These are phyloP conservation scores for Aphis gossypii DNA, from an alignment of 1,140 invertebrate species.

Conservation along the genomic window DNA sequence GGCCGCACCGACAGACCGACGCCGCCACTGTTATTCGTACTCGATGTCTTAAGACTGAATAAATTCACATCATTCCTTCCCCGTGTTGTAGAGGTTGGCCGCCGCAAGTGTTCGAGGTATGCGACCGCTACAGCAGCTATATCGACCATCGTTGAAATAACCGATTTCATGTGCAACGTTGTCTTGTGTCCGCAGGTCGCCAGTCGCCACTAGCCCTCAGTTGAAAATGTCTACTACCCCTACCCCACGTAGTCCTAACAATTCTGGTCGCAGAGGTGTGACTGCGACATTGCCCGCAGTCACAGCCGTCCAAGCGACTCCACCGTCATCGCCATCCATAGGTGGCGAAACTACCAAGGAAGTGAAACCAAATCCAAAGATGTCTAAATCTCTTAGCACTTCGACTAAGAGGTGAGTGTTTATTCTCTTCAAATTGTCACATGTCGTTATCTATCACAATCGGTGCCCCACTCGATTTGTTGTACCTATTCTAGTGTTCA, in stretches of 20 bases:
- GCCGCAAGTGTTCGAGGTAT: background rate
- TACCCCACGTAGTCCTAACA: conserved; percentile 45
- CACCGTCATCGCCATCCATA: conserved; percentile 60
- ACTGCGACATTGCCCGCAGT: conserved; percentile 45
- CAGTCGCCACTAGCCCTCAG: background rate
- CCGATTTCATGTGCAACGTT: background rate
- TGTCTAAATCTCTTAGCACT: conserved; percentile 92
- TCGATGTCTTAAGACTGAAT: conserved; percentile 23
- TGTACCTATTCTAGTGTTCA: background rate
- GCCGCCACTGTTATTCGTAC: background rate
- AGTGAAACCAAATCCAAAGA: conserved; percentile 87
- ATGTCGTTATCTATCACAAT: background rate
- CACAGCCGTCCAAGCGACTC: conserved; percentile 59
- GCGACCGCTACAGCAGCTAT: background rate
- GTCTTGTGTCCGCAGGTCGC: background rate
- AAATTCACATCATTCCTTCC: background rate
- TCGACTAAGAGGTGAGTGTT: conserved; percentile 79
- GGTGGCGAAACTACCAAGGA: conserved; percentile 79
- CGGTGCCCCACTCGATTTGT: background rate
- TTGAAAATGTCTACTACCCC: conserved; percentile 47
- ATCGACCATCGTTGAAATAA: background rate
- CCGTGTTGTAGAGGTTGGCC: background rate
- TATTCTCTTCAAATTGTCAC: background rate
- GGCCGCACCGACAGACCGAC: background rate
- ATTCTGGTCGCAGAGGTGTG: conserved; percentile 51